phyloP scores from a whole-genome alignment of 2,888 invertebrate species.

The Xanthorhoe spadicearia region DNA sequence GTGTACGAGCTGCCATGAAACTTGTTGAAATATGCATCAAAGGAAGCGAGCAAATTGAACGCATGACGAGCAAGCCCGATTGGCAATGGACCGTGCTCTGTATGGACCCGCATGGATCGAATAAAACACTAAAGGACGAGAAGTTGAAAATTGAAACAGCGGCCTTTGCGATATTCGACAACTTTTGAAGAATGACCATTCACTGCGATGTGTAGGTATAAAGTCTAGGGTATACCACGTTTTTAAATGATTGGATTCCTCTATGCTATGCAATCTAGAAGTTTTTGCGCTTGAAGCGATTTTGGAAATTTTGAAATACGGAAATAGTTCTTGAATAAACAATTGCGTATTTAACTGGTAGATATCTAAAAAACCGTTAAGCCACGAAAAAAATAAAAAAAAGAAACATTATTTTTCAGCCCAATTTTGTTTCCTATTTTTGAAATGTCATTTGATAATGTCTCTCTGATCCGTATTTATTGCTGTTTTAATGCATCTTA shows the following conservation, averaged over 20 bases:
- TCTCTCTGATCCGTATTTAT: no score
- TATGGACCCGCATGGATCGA: conserved; percentile 39
- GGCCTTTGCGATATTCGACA: conserved; percentile 25
- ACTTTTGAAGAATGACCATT: conserved; percentile 28
- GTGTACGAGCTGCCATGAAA: conserved; percentile 49
- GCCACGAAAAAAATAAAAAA: no score
- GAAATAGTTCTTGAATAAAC: no score
- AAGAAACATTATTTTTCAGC: no score
- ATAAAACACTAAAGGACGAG: conserved; percentile 42
- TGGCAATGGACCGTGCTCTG: conserved; percentile 49
- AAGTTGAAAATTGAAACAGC: conserved; percentile 34
- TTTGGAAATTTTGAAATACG: no score
- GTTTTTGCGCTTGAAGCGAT: not conserved
- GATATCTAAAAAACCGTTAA: no score
- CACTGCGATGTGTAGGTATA: conserved; percentile 5
- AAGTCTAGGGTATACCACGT: conserved; percentile 8
- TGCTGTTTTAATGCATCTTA: no score
- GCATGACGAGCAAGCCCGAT: conserved; percentile 55
- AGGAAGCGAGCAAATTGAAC: conserved; percentile 61
- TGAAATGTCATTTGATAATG: no score
- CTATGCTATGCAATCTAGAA: not conserved
- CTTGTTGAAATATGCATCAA: conserved; percentile 70
- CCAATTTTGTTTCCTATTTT: no score
- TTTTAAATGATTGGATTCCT: conserved; percentile 35
- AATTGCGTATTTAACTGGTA: no score